Percentiles rank a stretch among this genome's conserved stretches.
Evolutionary conservation across 2,888 invertebrate genomes (phyloP).

Genomic region (Mythimna loreyi): DNA sequence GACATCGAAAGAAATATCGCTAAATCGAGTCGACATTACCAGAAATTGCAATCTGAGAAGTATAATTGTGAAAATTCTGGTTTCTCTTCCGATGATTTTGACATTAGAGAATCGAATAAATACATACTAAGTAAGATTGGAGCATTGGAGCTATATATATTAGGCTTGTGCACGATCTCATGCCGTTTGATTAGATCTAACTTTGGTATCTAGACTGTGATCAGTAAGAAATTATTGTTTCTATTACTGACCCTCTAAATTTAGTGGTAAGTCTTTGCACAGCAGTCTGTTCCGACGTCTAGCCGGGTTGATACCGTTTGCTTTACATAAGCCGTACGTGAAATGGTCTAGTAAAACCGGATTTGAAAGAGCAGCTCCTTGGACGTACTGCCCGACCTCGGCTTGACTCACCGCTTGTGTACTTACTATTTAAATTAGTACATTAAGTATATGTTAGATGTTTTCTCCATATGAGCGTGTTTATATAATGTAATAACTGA

Average conservation of each 20-base stretch:
- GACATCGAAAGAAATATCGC: slow-evolving; percentile 27
- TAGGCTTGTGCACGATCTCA: slow-evolving; percentile 24
- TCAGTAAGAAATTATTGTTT: not conserved
- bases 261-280: slow-evolving; percentile 34
- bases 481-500: slow-evolving; percentile 5
- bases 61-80: slow-evolving; percentile 33
- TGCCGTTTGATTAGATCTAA: slow-evolving; percentile 20
- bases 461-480: slow-evolving; percentile 19
- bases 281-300: slow-evolving; percentile 58
- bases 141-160: slow-evolving; percentile 22
- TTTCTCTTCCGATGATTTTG: slow-evolving; percentile 33
- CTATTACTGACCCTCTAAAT: not conserved
- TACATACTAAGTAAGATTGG: slow-evolving; percentile 6
- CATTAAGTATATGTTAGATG: slow-evolving; percentile 24
- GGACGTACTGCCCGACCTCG: slow-evolving; percentile 72
- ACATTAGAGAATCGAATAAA: slow-evolving; percentile 43
- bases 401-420: slow-evolving; percentile 75
- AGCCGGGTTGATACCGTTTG: slow-evolving; percentile 58
- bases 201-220: not conserved
- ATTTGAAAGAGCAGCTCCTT: slow-evolving; percentile 78
- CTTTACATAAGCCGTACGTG: slow-evolving; percentile 67
- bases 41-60: slow-evolving; percentile 35
- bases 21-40: slow-evolving; percentile 33
- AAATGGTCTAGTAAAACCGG: slow-evolving; percentile 77
- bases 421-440: slow-evolving; percentile 52